Conservation (phyloP, 30 jellyfish, hydroid and myxozoan species). For the Sanderia malayensis region DNA sequence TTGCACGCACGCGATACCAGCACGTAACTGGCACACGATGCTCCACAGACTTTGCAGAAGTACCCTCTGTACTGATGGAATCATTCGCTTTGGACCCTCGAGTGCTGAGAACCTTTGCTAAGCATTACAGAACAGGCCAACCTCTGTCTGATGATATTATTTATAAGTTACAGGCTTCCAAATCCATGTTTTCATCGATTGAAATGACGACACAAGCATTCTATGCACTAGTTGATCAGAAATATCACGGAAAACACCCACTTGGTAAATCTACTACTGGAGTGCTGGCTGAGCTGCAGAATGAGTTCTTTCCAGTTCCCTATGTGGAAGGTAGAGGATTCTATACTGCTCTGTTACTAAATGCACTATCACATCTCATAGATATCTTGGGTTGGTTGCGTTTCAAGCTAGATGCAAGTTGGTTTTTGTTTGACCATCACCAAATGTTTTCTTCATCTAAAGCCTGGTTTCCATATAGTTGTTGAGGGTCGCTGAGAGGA, state of each 20-base stretch:
- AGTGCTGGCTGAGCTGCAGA: conserved; percentile 63
- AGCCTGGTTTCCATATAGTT: no score
- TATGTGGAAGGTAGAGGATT: conserved; percentile 58
- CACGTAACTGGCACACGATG: conserved; percentile 96
- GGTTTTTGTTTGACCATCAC: no score
- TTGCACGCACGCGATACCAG: conserved; percentile 83
- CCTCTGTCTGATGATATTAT: conserved; percentile 71
- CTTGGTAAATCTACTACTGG: conserved; percentile 52
- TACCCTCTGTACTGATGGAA: conserved; percentile 90
- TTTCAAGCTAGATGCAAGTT: no score
- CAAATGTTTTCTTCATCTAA: no score
- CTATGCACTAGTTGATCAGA: conserved; percentile 83
- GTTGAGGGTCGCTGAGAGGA: no score
- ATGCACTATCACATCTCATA: no score
- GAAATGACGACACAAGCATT: conserved; percentile 82
- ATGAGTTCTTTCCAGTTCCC: conserved; percentile 59
- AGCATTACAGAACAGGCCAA: conserved; percentile 86
- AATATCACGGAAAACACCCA: conserved; percentile 67
- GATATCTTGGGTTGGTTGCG: no score
- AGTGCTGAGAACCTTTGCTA: conserved; percentile 60
- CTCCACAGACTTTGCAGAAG: conserved; percentile 93
- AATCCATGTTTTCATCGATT: conserved; percentile 67
- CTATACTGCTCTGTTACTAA: no score
- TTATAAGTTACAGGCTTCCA: conserved; percentile 47
- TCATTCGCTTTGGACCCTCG: conserved; percentile 83